Evolutionary conservation across 2,797 vertebrate species (phyloP), one percentile per base, ranked within the genome.

Genomic region (Pempheris klunzingeri): DNA sequence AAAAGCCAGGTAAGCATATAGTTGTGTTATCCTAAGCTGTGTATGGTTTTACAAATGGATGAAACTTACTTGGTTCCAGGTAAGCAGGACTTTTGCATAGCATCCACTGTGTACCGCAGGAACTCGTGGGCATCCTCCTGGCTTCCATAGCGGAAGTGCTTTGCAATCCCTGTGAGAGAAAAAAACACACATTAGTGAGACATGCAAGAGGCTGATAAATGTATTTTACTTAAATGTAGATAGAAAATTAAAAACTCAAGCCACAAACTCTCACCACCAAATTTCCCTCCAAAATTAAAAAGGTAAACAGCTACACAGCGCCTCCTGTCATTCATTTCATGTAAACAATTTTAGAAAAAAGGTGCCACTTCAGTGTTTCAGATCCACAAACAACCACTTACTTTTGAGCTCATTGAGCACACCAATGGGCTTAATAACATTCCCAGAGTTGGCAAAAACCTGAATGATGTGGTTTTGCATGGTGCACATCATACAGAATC

Each of bases 41-140:
- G 13, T 26, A 26, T 3, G 13, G 13, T 57, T 64, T 66, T 58
- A 1, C 8, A 38, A 57, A 22, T 43, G 26, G 34, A 52, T 55
- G 2, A 83, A 47, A 95, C 97, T 92, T 91, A 99, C 98, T 97
- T 97, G 88, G 95, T 95, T 90, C 96, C 97, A 85, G 97, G 96
- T 85, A 99, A 94, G 86, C 98, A 99, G 61, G 97, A 96, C 95
- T 97, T 98, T 94, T 99, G 98, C 96, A 99, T 97, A 95, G 98
- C 98, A 81, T 99, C 98, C 71, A 99, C 96, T 39, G 97, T 98
- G 91, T 98, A 98, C 30, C 97, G 95, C 83, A 99, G 95, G 85
- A 99, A 99, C 86, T 99, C 98, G 32, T 99, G 98, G 2, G 98
- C 98, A 70, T 99, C 98, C 90, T 99, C 98, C 84, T 99, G 98